Percentiles rank a stretch among this genome's conserved stretches.
These are phyloP conservation scores for Anguilla pacifica DNA, from an alignment of 2,797 vertebrate species.

Conservation along the genomic window DNA sequence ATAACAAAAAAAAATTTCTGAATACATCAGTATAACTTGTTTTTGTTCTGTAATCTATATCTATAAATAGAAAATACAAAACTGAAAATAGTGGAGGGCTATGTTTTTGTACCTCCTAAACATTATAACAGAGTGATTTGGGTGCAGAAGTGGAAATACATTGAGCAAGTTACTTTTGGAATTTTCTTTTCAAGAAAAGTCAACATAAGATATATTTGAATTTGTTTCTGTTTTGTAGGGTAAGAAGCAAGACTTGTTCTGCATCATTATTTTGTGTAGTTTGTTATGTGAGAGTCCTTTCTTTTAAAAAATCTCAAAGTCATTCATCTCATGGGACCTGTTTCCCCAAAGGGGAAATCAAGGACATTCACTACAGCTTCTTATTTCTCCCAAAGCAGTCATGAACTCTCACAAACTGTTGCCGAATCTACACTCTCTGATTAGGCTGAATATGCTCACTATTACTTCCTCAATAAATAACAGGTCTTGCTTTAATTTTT, in stretches of 20 bases:
- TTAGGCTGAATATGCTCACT: constrained; percentile 10
- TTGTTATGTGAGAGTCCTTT: constrained; percentile 6
- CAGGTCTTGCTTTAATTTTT: constrained; percentile 23
- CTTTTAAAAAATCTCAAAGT: constrained; percentile 13
- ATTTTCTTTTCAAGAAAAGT: constrained; percentile 52
- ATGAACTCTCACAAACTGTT: constrained; percentile 18
- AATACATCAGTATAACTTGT: constrained; percentile 20
- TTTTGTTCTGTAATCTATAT: constrained; percentile 40
- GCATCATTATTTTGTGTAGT: constrained; percentile 19
- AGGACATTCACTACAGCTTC: neutral
- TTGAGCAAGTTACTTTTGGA: constrained; percentile 45
- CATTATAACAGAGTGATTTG: constrained; percentile 58
- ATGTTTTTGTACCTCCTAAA: constrained; percentile 45
- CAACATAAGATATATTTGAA: constrained; percentile 45
- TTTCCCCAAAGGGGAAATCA: constrained; percentile 12
- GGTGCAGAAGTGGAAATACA: constrained; percentile 54
- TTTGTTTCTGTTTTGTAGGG: constrained; percentile 11
- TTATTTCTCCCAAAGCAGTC: constrained; percentile 12
- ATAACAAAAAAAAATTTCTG: neutral
- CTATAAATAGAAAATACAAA: constrained; percentile 49
- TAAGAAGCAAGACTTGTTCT: constrained; percentile 9
- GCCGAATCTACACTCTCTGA: constrained; percentile 6
- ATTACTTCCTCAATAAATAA: constrained; percentile 12
- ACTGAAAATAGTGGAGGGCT: constrained; percentile 29
- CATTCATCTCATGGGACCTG: neutral